Conservation (phyloP, 2,888 invertebrate species). For the Melipona bicolor region DNA sequence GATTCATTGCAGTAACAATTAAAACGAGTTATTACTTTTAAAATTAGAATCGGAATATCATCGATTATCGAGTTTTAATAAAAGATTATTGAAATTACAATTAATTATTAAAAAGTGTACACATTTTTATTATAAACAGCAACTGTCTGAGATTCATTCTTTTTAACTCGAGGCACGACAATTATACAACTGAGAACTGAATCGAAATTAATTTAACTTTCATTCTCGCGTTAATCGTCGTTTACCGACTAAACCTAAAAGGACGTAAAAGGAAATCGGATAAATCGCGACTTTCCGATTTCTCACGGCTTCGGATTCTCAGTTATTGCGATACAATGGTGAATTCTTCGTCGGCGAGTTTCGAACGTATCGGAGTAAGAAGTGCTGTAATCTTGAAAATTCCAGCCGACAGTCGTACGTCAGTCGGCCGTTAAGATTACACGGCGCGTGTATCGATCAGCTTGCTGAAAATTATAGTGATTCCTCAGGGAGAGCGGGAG, state of each 20-base stretch:
- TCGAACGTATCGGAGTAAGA: constrained; percentile 6
- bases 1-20: too few species aligned
- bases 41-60: too few species aligned
- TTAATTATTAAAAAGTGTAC: too few species aligned
- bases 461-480: constrained; percentile 46
- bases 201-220: neutral
- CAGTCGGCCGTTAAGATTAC: constrained; percentile 46
- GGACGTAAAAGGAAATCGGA: neutral
- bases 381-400: constrained; percentile 44
- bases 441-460: constrained; percentile 37
- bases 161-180: neutral
- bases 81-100: too few species aligned
- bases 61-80: too few species aligned
- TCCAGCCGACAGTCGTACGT: constrained; percentile 26
- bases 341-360: neutral
- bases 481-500: neutral
- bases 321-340: neutral
- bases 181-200: neutral
- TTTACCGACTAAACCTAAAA: neutral
- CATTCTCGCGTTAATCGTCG: neutral
- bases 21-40: too few species aligned
- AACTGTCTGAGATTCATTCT: too few species aligned
- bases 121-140: too few species aligned
- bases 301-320: neutral
- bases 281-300: neutral